Evolutionary conservation across 2,888 invertebrate species (phyloP).

Genomic region (Thera obeliscata): DNA sequence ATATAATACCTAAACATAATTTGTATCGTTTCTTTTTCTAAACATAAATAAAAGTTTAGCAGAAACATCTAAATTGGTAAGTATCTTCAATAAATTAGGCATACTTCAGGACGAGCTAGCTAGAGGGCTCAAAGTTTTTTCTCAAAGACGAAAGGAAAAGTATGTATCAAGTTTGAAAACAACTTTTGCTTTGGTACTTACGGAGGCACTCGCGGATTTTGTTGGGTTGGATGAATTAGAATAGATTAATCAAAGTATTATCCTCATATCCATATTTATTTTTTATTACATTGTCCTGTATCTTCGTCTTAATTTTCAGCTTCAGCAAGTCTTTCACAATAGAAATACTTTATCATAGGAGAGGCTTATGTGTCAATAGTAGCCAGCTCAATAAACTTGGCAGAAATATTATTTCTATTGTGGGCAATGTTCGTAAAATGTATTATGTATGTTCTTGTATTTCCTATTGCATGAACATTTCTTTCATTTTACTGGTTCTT

Average conservation of each 20-base stretch:
- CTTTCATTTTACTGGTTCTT: slow-evolving; percentile 1
- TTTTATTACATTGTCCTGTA: slow-evolving; percentile 39
- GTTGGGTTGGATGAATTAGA: slow-evolving; percentile 50
- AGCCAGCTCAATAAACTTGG: slow-evolving; percentile 21
- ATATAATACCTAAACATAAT: too few relatives aligned
- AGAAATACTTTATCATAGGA: slow-evolving; percentile 26
- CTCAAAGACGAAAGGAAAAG: slow-evolving; percentile 37
- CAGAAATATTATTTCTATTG: slow-evolving; percentile 24
- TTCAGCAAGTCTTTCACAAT: slow-evolving; percentile 42
- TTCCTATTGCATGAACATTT: slow-evolving; percentile 14
- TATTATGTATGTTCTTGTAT: slow-evolving; percentile 17
- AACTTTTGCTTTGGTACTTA: slow-evolving; percentile 33
- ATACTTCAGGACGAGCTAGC: slow-evolving; percentile 30
- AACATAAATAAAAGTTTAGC: not conserved
- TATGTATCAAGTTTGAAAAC: slow-evolving; percentile 41
- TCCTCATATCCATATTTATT: slow-evolving; percentile 36
- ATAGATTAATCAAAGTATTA: slow-evolving; percentile 46
- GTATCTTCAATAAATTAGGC: slow-evolving; percentile 19
- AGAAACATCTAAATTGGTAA: not conserved
- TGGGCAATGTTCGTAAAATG: slow-evolving; percentile 22
- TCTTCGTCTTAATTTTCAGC: slow-evolving; percentile 44
- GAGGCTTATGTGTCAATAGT: slow-evolving; percentile 24
- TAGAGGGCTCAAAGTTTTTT: slow-evolving; percentile 33
- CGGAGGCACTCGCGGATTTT: slow-evolving; percentile 35
- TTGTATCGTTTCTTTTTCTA: not conserved